These are phyloP conservation scores for Tanytarsus gracilentus DNA, from an alignment of 2,888 invertebrate genomes.

Conservation along the genomic window DNA sequence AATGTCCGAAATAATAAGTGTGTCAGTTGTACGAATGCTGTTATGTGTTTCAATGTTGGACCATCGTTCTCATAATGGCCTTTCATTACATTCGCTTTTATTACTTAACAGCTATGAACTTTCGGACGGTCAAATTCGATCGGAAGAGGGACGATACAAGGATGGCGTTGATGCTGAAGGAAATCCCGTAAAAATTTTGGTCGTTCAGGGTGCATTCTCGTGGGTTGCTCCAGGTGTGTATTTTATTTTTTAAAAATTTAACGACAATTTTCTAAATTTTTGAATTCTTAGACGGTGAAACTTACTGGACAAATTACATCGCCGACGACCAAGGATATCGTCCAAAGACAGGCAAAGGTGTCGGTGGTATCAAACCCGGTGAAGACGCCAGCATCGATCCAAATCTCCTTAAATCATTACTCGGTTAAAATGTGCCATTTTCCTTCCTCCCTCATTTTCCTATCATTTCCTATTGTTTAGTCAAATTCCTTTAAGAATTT, in stretches of 20 bases:
- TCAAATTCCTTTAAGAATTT: not conserved
- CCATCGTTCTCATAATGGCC: too few species aligned
- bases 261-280: not conserved
- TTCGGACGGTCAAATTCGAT: constrained; percentile 30
- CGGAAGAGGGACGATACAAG: constrained; percentile 30
- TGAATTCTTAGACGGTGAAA: constrained; percentile 12
- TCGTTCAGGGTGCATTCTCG: constrained; percentile 20
- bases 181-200: constrained; percentile 19
- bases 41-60: too few species aligned
- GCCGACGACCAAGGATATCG: constrained; percentile 29
- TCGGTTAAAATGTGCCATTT: constrained; percentile 29
- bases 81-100: not conserved
- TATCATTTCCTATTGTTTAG: not conserved
- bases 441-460: not conserved
- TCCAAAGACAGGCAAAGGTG: constrained; percentile 31
- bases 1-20: too few species aligned
- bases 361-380: constrained; percentile 31
- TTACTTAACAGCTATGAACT: constrained; percentile 30
- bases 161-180: constrained; percentile 29
- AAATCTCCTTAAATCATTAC: constrained; percentile 30
- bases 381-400: constrained; percentile 30
- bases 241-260: not conserved
- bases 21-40: too few species aligned
- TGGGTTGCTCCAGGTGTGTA: constrained; percentile 6
- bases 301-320: constrained; percentile 20